phyloP scores from a whole-genome alignment of 2,113 vertebrate genomes.

The Columba janthina region DNA sequence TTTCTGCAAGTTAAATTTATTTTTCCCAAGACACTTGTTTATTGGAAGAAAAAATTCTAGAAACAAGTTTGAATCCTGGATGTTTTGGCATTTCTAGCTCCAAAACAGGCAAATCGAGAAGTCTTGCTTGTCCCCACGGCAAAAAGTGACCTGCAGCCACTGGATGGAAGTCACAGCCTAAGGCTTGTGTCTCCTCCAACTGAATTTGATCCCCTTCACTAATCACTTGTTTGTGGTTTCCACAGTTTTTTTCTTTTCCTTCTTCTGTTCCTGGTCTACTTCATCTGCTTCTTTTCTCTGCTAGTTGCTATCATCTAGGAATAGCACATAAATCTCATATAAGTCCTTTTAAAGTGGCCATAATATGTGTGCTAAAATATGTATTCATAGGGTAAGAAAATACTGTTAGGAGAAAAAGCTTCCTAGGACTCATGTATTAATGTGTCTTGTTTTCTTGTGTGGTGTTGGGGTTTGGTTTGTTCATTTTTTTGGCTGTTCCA shows the following conservation, averaged over 20 bases:
- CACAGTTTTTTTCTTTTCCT: neutral
- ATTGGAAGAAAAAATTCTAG: neutral
- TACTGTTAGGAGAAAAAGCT: neutral
- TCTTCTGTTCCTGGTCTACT: neutral
- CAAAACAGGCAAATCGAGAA: neutral
- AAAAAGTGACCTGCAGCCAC: neutral
- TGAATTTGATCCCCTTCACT: neutral
- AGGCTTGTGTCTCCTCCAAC: neutral
- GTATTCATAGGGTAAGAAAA: neutral
- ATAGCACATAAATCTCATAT: neutral
- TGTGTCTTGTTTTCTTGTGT: neutral
- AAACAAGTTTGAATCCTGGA: neutral
- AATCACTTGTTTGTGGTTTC: neutral
- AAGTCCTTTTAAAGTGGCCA: neutral
- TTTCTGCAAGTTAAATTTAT: neutral
- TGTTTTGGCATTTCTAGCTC: neutral
- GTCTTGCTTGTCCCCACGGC: neutral
- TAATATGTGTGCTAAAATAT: neutral
- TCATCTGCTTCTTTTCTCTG: neutral
- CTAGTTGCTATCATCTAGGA: neutral
- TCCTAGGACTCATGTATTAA: neutral
- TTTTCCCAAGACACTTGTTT: neutral
- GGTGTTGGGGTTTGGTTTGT: no score
- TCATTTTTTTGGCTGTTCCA: neutral
- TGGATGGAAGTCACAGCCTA: neutral